Evolutionary conservation across 1,140 invertebrate species (phyloP), one percentile per base, ranked within the genome.

Genomic region (Lerema accius): DNA sequence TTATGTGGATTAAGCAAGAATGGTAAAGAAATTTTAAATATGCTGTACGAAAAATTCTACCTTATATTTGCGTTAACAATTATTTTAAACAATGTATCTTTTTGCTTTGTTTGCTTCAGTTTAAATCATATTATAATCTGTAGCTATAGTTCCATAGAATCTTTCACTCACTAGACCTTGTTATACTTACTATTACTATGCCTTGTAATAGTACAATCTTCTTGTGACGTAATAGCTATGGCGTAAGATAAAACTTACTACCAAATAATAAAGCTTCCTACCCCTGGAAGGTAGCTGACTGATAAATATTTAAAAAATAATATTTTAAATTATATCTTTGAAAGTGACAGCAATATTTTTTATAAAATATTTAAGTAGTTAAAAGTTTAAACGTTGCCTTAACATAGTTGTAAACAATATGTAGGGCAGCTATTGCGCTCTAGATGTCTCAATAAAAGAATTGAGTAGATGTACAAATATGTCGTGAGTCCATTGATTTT

Each of bases 281-380:
- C 59, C 67, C 74, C 74, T 76, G 69, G 74, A 62, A 78, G 69
- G 42, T 48, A 23, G 61, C 40, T 49, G 61, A 75, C 70, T 72
- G 70, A 77, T 53, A 49, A 17, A n/a, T n/a, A n/a, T n/a, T n/a
- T n/a, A n/a, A n/a, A n/a, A n/a, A n/a, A 55, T 13, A 49, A 62
- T 69, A 51, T 63, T 63, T 42, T 48, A 50, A 59, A 51, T 60
- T 64, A 61, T 68, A 26, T 37, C 26, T 66, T 19, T 40, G 13
- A 53, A 40, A 55, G 51, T 65, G 63, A 60, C 48, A 60, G 17
- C 15, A 45, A 43, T 51, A 59, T 32, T 32, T 32, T 32, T 23
- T 23, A 23, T 1, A 32, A 9, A 32, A 9, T 1, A 7, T 3
- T 32, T 32, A 32, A 7, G 9, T 55, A 23, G n/a, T 53, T 53